Base-by-base conservation (phyloP, 2,113 vertebrate genomes). In the Gnathonemus echidnorhynchus region DNA sequence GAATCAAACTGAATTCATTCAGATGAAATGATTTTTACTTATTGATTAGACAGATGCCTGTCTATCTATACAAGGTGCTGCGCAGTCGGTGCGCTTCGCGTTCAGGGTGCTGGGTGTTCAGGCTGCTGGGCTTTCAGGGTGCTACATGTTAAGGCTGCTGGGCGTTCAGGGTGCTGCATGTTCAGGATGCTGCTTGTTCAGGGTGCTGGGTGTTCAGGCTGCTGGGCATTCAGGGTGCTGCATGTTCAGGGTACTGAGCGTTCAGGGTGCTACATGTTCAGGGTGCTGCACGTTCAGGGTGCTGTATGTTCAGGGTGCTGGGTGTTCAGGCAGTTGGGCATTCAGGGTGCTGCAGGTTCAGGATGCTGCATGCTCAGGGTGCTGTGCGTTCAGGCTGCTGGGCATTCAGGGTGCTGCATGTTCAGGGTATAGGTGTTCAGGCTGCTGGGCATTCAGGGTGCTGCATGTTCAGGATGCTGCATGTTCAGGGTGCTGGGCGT, bases 1-100 rank as follows among this genome's bases (percentile, higher is more conserved):
- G 35, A 88, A n/a, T 62, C 1, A 62, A 45, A 88, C 62, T 88
- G 17, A 88, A 42, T 88, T 62, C 87, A 62, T 53, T 45, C 53
- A 88, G 7, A 88, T 87, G 27, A 87, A 87, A 87, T 87, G n/a
- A 87, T 87, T 87, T 87, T 87, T 87, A 53, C 53, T 88, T 88
- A 88, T 88, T 88, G 87, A 62, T 58, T 39, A 19, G 19, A 49
- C 84, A 86, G 46, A 86, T 48, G 48, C 10, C 49, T 19, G n/a
- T 53, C 86, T 35, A 27, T 87, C 13, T 49, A 87, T 27, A 45
- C 49, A 49, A 19, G 11, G 15, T 77, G 35, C 31, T 39, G 31
- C 31, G 15, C 15, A 13, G 39, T 77, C 70, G 15, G 31, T 3
- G 27, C 1, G 1, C 35, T 39, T 35, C 9, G 1, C 0, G 2